Conservation (phyloP, 2,888 invertebrate species). For the Leptinotarsa rubiginosa region DNA sequence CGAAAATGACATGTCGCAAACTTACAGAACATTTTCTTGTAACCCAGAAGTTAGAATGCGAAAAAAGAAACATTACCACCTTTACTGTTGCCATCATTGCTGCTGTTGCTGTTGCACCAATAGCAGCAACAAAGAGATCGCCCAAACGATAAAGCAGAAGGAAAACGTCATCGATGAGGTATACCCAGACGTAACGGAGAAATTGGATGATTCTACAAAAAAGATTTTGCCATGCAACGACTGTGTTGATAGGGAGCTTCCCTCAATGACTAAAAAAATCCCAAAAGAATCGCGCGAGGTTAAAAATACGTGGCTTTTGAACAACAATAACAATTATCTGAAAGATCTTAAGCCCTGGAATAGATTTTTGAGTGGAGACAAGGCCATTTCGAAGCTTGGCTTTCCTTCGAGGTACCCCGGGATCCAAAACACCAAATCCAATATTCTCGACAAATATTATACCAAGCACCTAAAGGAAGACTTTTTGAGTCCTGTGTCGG, state of each 20-base stretch:
- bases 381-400: slow-evolving; percentile 46
- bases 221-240: neutral
- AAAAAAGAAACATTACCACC: slow-evolving; percentile 30
- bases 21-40: neutral
- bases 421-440: slow-evolving; percentile 39
- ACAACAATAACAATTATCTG: slow-evolving; percentile 2
- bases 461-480: slow-evolving; percentile 36
- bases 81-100: slow-evolving; percentile 32
- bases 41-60: neutral
- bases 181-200: neutral
- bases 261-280: neutral
- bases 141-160: neutral
- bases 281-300: neutral
- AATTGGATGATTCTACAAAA: neutral
- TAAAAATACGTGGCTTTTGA: neutral
- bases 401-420: slow-evolving; percentile 44
- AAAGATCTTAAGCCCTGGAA: slow-evolving; percentile 25
- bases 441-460: slow-evolving; percentile 38
- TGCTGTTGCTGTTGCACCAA: slow-evolving; percentile 23
- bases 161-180: slow-evolving; percentile 6
- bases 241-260: neutral
- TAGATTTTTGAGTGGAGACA: slow-evolving; percentile 28
- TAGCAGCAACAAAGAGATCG: neutral
- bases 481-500: slow-evolving; percentile 44
- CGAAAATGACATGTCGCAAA: neutral